Evolutionary conservation across 1,140 invertebrate species (phyloP), one percentile per base, ranked within the genome.

Genomic region (Eriosoma lanigerum): DNA sequence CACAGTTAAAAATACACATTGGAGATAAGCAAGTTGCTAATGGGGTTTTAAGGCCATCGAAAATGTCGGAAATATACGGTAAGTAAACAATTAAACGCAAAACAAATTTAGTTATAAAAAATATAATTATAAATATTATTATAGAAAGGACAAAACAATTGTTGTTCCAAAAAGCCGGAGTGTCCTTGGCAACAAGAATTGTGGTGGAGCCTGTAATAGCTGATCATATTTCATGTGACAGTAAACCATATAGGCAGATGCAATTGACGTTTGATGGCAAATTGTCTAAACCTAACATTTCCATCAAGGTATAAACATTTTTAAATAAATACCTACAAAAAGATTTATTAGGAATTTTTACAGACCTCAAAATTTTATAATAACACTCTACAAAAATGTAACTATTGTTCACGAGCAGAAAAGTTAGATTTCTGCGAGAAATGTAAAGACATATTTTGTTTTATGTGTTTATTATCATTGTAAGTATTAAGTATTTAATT

Each of bases 391-490:
- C 21, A 78, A 46, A 78, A 29, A 46, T 78, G 75, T 60, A 46
- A 17, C 15, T 76, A 46, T 76, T 76, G 73, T 76, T 76, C 73
- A 26, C 6, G 48, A 46, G 62, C 56, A 44, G 56, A 62, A 24
- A 78, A 46, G 12, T 78, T 78, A 29, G 75, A 78, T 62, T 26
- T 60, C 17, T 78, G 75, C 62, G 75, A 15, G 15, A 48, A 26
- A 48, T 78, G 75, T 60, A 5, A 19, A 60, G 75, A 78, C 2
- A n/a, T 62, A 60, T 78, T 60, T 78, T 78, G 75, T 15, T 62
- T 62, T n/a, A 78, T 78, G 56, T 78, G 56, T 78, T 46, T 56
- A 78, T 78, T 78, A 13, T 48, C 38, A 19, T 78, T 78, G 75
- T 78, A 60, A 78, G 75, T 62, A 62, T 46, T 44, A 6, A 38